A percentile compares a stretch with the other conserved stretches of the same genome.
phyloP scores from a whole-genome alignment of 2,888 invertebrate species.

The Sarcophaga variegata region DNA sequence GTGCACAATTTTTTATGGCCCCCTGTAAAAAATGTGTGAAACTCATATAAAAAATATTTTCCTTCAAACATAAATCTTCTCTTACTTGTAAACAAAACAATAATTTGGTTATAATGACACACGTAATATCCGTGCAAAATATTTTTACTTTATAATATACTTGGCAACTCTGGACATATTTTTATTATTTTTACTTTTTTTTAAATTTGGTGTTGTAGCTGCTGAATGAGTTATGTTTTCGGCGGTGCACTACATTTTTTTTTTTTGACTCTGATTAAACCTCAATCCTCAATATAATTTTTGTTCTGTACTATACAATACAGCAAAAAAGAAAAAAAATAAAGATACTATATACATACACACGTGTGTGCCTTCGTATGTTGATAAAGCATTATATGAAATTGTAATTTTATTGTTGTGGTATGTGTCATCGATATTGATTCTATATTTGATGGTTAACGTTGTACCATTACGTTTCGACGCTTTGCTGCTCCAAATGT shows the following conservation, averaged over 20 bases:
- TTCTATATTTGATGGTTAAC: conserved; percentile 35
- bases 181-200: background rate
- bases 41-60: too few species aligned
- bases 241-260: background rate
- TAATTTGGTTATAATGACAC: too few species aligned
- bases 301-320: background rate
- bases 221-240: conserved; percentile 22
- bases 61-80: too few species aligned
- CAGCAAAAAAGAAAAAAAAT: background rate
- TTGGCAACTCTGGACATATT: background rate
- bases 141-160: background rate
- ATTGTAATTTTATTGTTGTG: conserved; percentile 37
- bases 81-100: too few species aligned
- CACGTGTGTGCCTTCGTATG: background rate
- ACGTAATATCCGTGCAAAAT: too few species aligned
- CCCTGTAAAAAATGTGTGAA: too few species aligned
- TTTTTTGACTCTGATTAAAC: conserved; percentile 9
- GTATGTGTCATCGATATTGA: conserved; percentile 40
- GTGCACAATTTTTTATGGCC: too few species aligned
- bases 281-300: conserved; percentile 1
- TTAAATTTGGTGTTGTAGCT: background rate
- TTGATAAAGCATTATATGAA: background rate
- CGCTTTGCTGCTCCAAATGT: too few species aligned
- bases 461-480: background rate
- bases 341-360: background rate